Evolutionary conservation across 2,113 vertebrate species (phyloP), one percentile per base, ranked within the genome.

Genomic region (Leptodactylus fuscus): DNA sequence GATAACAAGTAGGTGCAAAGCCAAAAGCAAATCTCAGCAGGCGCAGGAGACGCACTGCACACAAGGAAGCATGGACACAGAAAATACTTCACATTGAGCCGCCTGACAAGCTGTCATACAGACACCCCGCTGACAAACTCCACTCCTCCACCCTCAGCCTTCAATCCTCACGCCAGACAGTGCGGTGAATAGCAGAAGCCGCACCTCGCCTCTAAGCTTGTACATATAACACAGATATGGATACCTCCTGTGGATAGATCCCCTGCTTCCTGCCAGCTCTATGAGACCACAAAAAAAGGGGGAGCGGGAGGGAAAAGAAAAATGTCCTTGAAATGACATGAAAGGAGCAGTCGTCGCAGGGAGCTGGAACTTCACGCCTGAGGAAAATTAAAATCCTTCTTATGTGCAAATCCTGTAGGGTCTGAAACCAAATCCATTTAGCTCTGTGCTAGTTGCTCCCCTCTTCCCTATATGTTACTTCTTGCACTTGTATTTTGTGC

Each of bases 311-410:
- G 24, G 16, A 11, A 18, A 44, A 38, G 24, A 85, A 16, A 70
- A 71, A 74, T 76, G 75, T 65, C 77, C 77, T 81, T 81, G 76
- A 85, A 81, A 55, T n/a, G 36, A 80, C 84, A 85, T 81, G 84
- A 86, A 86, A 86, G 75, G 84, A 80, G 77, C 84, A 86, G 77
- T 12, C 65, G 16, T 44, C 76, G 73, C 49, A 44, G 65, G 7
- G 36, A 27, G 32, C 20, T 1, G n/a, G 73, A 81, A 81, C 84
- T 79, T 86, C 76, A 81, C 77, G 77, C 84, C 84, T 55, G 32
- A 69, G 70, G 73, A 81, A 85, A 86, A 86, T 81, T 41, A 81
- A 80, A 85, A 85, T 85, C 83, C 83, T 53, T 78, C 83, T 85
- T 85, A 79, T 71, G 83, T 85, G 76, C 48, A 86, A 86, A 86